phyloP scores from a whole-genome alignment of 2,797 vertebrate genomes.

The Sardinella longiceps region DNA sequence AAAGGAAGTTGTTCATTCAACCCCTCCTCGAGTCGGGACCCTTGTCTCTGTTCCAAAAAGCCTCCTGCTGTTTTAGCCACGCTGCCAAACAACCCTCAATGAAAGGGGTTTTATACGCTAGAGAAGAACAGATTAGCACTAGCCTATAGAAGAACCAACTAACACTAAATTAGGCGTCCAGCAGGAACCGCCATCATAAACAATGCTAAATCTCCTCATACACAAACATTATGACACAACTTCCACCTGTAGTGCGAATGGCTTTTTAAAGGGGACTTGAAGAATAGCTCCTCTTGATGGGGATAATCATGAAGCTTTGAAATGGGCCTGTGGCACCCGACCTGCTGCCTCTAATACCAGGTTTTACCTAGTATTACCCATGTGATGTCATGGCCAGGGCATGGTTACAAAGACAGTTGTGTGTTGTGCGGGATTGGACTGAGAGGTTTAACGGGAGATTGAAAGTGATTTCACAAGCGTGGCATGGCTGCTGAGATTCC shows the following conservation, averaged over 20 bases:
- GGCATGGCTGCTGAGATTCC: background rate
- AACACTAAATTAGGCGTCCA: background rate
- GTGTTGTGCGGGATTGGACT: too few species aligned
- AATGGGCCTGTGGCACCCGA: background rate
- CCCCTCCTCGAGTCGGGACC: background rate
- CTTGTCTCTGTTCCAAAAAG: background rate
- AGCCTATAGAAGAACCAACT: background rate
- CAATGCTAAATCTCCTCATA: background rate
- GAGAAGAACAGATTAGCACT: background rate
- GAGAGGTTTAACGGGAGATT: conserved; percentile 1
- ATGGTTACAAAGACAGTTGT: conserved; percentile 1
- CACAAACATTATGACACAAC: too few species aligned
- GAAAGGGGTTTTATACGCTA: background rate
- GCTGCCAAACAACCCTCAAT: background rate
- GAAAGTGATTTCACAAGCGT: background rate
- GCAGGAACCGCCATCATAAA: background rate
- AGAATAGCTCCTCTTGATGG: background rate
- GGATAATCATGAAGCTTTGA: background rate
- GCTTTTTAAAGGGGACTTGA: background rate
- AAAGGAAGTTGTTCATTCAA: conserved; percentile 9
- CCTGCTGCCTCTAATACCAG: background rate
- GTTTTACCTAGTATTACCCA: background rate
- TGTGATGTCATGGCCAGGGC: background rate
- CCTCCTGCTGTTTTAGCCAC: background rate
- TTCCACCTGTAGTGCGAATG: too few species aligned